Conservation (phyloP, 2,888 invertebrate genomes). For the Lordiphosa fenestrarum region DNA sequence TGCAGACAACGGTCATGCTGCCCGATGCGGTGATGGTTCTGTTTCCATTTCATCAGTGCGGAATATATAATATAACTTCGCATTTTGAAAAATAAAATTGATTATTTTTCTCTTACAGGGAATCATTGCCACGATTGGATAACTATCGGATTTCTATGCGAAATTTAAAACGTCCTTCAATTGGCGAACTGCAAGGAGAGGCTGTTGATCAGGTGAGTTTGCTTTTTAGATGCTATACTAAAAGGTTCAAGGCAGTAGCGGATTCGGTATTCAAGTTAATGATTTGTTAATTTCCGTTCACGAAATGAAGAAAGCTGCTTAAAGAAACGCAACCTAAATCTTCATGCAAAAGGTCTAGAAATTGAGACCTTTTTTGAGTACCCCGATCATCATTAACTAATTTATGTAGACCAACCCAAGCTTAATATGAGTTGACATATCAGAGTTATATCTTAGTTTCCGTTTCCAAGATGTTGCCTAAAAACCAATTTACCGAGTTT, state of each 20-base stretch:
- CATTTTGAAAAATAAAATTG: constrained; percentile 6
- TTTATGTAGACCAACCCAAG: too few relatives aligned
- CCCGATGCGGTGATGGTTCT: constrained; percentile 58
- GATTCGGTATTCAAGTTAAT: too few relatives aligned
- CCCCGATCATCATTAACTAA: too few relatives aligned
- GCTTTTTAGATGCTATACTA: neutral
- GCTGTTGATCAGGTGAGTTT: constrained; percentile 77
- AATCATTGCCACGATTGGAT: constrained; percentile 90
- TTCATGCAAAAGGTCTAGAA: too few relatives aligned
- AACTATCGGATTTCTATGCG: constrained; percentile 90
- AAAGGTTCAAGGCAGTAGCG: neutral
- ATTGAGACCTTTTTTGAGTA: too few relatives aligned
- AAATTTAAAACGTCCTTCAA: constrained; percentile 89
- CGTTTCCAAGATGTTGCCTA: too few relatives aligned
- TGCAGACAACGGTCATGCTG: constrained; percentile 57
- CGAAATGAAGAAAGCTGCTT: too few relatives aligned
- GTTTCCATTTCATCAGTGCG: constrained; percentile 64
- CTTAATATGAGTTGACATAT: too few relatives aligned
- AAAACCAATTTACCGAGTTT: too few relatives aligned
- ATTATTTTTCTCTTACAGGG: constrained; percentile 80
- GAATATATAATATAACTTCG: neutral
- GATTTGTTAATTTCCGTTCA: too few relatives aligned
- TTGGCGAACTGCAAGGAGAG: constrained; percentile 90
- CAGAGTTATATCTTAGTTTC: too few relatives aligned
- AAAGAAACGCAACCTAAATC: too few relatives aligned